These are phyloP conservation scores for Anthonomus grandis DNA, from an alignment of 1,140 invertebrate species.

Conservation along the genomic window DNA sequence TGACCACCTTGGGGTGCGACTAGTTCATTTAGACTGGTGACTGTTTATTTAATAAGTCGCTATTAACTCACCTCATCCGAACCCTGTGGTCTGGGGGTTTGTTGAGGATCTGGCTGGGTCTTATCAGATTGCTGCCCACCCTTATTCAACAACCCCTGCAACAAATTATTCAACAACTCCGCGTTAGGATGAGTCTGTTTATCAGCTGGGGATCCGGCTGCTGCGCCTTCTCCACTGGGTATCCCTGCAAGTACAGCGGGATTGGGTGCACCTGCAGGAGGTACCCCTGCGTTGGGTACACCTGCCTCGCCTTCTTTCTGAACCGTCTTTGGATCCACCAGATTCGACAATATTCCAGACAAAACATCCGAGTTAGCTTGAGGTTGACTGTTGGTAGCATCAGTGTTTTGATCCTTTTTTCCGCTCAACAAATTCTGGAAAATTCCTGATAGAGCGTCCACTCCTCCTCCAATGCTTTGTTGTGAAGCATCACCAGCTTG, in stretches of 20 bases:
- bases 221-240: too few species aligned
- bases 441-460: constrained; percentile 18
- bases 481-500: background rate
- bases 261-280: too few species aligned
- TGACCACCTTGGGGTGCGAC: too few species aligned
- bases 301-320: background rate
- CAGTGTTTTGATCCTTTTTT: constrained; percentile 17
- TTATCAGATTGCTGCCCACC: constrained; percentile 16
- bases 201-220: background rate
- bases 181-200: background rate
- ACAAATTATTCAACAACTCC: constrained; percentile 7
- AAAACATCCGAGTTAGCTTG: constrained; percentile 4
- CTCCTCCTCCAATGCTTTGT: constrained; percentile 5
- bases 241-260: too few species aligned
- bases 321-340: constrained; percentile 13
- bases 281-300: too few species aligned
- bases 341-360: constrained; percentile 8
- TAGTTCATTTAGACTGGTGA: too few species aligned
- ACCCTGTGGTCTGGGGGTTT: background rate
- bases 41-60: constrained; percentile 12
- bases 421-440: constrained; percentile 8
- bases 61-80: constrained; percentile 16
- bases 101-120: constrained; percentile 29
- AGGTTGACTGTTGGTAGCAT: constrained; percentile 7
- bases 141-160: constrained; percentile 16